phyloP scores from a whole-genome alignment of 1,140 invertebrate genomes.

The Hypothenemus hampei region DNA sequence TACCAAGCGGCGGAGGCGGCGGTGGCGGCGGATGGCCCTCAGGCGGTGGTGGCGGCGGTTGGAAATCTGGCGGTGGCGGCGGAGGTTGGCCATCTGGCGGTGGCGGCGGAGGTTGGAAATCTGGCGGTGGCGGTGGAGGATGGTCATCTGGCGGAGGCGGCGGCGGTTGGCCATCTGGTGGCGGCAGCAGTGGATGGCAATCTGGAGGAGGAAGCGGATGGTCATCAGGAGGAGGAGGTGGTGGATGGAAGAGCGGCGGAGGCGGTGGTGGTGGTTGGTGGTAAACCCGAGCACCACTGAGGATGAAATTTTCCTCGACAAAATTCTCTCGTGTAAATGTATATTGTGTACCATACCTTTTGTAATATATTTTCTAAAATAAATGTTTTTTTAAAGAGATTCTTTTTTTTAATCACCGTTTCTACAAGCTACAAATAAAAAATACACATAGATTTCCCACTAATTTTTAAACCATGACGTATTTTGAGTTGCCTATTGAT shows the following conservation, averaged over 20 bases:
- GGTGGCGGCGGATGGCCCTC: conserved; percentile 15
- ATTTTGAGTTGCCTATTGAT: too few species aligned
- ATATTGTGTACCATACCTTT: too few species aligned
- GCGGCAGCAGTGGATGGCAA: not conserved
- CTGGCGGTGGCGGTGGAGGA: conserved; percentile 22
- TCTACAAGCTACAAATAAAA: too few species aligned
- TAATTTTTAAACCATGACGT: too few species aligned
- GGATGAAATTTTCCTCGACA: not conserved
- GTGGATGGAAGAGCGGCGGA: conserved; percentile 3
- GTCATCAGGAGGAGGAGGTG: not conserved
- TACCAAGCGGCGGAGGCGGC: conserved; percentile 6
- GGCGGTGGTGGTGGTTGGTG: conserved; percentile 13
- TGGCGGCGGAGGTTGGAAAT: conserved; percentile 29
- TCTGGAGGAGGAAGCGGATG: not conserved
- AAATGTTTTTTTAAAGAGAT: too few species aligned
- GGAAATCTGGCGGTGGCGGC: conserved; percentile 12
- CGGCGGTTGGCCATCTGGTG: not conserved
- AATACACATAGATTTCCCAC: too few species aligned
- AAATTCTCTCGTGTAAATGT: too few species aligned
- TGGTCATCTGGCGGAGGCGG: conserved; percentile 19
- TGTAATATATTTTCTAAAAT: too few species aligned
- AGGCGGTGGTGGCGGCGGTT: not conserved
- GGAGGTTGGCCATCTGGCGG: conserved; percentile 18
- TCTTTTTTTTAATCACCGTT: too few species aligned
- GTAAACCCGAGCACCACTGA: not conserved